Evolutionary conservation across 37 sponge, comb jelly and placozoan genomes (phyloP), one percentile per base, ranked within the genome.

Genomic region (Oopsacas minuta): DNA sequence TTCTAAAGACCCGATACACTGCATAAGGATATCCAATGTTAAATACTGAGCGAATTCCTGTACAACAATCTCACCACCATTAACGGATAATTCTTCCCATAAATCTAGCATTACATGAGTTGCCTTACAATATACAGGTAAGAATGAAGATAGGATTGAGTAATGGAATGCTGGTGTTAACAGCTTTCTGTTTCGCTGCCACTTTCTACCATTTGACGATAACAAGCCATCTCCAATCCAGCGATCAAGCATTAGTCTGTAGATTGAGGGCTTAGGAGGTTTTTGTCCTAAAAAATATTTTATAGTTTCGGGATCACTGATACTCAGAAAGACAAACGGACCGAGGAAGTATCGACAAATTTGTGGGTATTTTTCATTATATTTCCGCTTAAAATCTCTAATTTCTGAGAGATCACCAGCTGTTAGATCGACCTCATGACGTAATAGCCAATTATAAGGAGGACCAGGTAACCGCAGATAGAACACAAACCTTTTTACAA

Each of bases 111-210:
- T 61, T 17, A 86, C 36, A n/a, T 37, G n/a, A 1, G 53, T 25
- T 34, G 82, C 87, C 10, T 23, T 32, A 28, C 49, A 15, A 23
- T 82, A 82, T 36, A 86, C 52, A 35, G 83, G 61, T 37, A 39
- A 20, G 35, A 37, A 35, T 28, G 82, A 86, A 36, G 82, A 52
- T 35, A 86, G 87, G 46, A 86, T 82, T 52, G 46, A 82, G 83
- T 82, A 81, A 39, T 86, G 87, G 87, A 86, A 86, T 23, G 87
- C 87, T 28, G 87, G 87, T 30, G 87, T 86, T 49, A 86, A 0
- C 15, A 86, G 17, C 5, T 39, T 36, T 30, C 87, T 36, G 46
- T 82, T 32, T 39, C 36, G 39, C 0, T 86, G 83, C 87, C 87
- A 86, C 49, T 82, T 82, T 5, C 42, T 37, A 8, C 87, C 87